phyloP scores from a whole-genome alignment of 2,888 invertebrate species.

The Caenorhabditis imperialis region DNA sequence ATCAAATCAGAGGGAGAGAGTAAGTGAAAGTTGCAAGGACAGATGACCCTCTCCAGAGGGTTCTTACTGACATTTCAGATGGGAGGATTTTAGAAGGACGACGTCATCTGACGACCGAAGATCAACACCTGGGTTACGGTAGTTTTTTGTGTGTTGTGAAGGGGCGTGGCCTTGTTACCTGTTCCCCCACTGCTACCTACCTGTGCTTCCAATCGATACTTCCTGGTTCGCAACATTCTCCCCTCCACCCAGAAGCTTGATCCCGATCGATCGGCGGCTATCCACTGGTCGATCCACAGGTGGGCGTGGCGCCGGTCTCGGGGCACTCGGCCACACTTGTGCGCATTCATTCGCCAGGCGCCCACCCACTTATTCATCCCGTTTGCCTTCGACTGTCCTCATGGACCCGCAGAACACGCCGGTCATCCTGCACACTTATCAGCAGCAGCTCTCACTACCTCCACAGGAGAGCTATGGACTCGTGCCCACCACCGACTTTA shows the following conservation, averaged over 20 bases:
- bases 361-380: conserved; percentile 2
- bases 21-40: no score
- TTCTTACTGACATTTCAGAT: no score
- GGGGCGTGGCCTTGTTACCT: no score
- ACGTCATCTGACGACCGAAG: no score
- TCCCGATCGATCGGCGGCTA: conserved; percentile 32
- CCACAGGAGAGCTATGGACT: conserved; percentile 25
- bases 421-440: conserved; percentile 40
- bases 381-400: not conserved
- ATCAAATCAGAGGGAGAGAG: conserved; percentile 22
- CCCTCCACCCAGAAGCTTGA: conserved; percentile 14
- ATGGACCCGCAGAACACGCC: conserved; percentile 30
- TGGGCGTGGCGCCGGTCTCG: conserved; percentile 51
- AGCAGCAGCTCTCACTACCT: conserved; percentile 22
- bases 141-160: no score
- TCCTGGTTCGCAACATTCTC: no score
- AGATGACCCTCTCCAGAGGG: conserved; percentile 1
- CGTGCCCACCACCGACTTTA: not conserved
- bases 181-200: no score
- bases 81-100: no score
- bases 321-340: conserved; percentile 18
- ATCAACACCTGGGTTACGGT: no score
- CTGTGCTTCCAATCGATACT: no score
- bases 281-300: conserved; percentile 9
- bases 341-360: conserved; percentile 35